These are phyloP conservation scores for Lonchura striata DNA, from an alignment of 2,113 vertebrate genomes.

Conservation along the genomic window DNA sequence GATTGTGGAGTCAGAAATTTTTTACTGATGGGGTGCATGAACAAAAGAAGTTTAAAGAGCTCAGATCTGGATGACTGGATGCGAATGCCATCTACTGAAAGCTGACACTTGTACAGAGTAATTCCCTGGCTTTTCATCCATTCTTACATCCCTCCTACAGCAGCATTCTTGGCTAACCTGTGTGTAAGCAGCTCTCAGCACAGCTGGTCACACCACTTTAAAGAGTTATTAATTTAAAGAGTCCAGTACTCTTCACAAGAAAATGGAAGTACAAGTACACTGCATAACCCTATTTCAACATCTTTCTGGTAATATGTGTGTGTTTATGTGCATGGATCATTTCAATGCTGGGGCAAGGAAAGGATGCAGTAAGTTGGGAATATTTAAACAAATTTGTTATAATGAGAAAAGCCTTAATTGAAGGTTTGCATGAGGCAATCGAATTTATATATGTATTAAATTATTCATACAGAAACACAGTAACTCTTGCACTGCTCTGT, in stretches of 20 bases:
- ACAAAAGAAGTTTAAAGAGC: not conserved
- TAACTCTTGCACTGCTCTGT: not conserved
- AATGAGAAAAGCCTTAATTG: not conserved
- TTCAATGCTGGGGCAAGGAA: not conserved
- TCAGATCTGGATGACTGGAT: not conserved
- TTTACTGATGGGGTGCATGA: not conserved
- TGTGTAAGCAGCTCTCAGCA: not conserved
- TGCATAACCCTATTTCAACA: not conserved
- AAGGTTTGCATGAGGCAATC: not conserved
- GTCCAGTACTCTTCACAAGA: not conserved
- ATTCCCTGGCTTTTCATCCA: not conserved
- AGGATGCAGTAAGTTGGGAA: not conserved
- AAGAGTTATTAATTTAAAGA: not conserved
- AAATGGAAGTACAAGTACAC: not conserved
- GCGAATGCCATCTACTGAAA: not conserved
- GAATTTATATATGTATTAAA: not conserved
- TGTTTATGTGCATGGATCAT: not conserved
- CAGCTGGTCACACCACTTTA: not conserved
- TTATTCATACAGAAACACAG: not conserved
- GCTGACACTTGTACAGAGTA: not conserved
- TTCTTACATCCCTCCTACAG: not conserved
- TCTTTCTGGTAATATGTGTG: fast-evolving
- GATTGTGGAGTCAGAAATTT: not conserved
- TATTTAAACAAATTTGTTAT: not conserved
- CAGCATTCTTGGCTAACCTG: not conserved